Conservation (phyloP, 2,888 invertebrate genomes). For the Celastrina argiolus region DNA sequence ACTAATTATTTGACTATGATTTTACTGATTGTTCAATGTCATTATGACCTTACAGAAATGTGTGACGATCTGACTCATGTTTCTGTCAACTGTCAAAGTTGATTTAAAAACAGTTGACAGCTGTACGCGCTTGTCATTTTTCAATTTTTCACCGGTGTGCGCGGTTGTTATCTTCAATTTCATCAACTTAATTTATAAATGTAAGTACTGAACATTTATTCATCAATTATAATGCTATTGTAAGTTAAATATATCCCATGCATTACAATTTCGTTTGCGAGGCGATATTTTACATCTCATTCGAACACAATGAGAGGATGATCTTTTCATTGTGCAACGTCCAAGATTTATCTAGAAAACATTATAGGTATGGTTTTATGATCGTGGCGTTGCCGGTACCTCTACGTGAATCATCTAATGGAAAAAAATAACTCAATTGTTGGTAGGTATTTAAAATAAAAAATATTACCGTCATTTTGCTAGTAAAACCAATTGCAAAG, state of each 20-base stretch:
- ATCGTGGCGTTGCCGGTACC: neutral
- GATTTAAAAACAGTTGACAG: slow-evolving; percentile 7
- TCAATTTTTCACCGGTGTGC: slow-evolving; percentile 34
- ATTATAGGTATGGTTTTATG: neutral
- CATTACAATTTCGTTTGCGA: neutral
- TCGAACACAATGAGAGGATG: neutral
- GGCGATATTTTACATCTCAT: neutral
- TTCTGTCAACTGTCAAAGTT: neutral
- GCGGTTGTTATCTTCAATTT: slow-evolving; percentile 29
- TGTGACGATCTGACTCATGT: neutral
- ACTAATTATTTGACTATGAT: too few relatives aligned
- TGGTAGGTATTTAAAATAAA: slow-evolving; percentile 1
- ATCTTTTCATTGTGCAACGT: slow-evolving; percentile 21
- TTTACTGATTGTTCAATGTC: too few relatives aligned
- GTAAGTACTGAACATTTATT: slow-evolving; percentile 29
- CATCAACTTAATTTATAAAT: slow-evolving; percentile 26
- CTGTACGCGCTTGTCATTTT: slow-evolving; percentile 25
- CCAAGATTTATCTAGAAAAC: slow-evolving; percentile 31
- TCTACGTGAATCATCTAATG: neutral
- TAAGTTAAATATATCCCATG: neutral
- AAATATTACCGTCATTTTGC: neutral
- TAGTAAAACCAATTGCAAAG: slow-evolving; percentile 21
- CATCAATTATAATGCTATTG: neutral
- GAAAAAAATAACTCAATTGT: neutral
- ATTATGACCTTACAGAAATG: too few relatives aligned